Base-by-base conservation (phyloP, 2,888 invertebrate species). In the Papilio demoleus region DNA sequence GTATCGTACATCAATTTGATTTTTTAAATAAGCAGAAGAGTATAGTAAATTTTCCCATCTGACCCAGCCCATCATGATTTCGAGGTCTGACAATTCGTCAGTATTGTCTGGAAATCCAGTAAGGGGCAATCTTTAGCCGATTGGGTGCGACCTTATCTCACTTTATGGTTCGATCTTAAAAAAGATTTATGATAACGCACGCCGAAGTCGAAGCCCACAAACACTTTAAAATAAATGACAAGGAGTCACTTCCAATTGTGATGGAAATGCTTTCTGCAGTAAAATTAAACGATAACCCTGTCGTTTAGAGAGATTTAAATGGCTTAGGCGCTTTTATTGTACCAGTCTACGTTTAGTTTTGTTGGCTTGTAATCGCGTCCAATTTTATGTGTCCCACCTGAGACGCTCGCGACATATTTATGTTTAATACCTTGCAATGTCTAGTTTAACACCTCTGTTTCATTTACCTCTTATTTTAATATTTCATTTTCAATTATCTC, bases 151-250 rank as follows among this genome's bases (percentile, higher is more conserved):
- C 90, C 91, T 92, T 92, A 92, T 92, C 92, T 90, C 79, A 79
- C 80, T 92, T 92, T 92, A 92, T 91, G 90, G 88, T 84, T 77
- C 85, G 88, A 92, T 91, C 92, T 92, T 90, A 91, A 92, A 89
- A 85, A 89, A 92, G 92, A 92, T 92, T 92, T 92, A 92, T 90
- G 92, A 92, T 92, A 92, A 92, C 91, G 84, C 92, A 92, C 90
- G 90, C 81, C 78, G 86, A 83, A 85, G 82, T 82, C 82, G 84
- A 81, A 81, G 80, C 85, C 84, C 88, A 86, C 90, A 86, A 87
- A 90, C 89, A 90, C 86, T 90, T 91, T 88, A 88, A 91, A 90
- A 92, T 91, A 91, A 92, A 91, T 91, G 92, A 92, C 92, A 91
- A 92, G 92, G 79, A 92, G 92, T 92, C 86, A 87, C 88, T 86